Evolutionary conservation across 2,113 vertebrate genomes (phyloP).

Genomic region (Passerina amoena): DNA sequence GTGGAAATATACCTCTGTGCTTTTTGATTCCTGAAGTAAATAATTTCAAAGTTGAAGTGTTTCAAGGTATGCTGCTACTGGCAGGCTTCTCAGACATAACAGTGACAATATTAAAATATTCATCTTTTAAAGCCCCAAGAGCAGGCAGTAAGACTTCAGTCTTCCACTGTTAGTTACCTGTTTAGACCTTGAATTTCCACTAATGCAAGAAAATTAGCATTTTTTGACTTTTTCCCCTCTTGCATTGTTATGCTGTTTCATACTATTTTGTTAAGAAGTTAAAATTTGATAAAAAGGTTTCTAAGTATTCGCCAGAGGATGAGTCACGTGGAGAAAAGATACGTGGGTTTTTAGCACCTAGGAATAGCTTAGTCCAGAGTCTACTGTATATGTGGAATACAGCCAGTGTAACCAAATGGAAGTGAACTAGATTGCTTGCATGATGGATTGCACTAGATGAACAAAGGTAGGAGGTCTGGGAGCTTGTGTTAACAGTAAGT

Average conservation of each 20-base stretch:
- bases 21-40: constrained; percentile 23
- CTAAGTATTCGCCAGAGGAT: neutral
- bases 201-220: constrained; percentile 16
- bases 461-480: neutral
- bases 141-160: constrained; percentile 17
- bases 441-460: neutral
- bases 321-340: neutral
- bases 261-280: neutral
- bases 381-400: neutral
- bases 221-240: neutral
- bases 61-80: neutral
- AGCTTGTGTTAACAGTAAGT: neutral
- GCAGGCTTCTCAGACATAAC: constrained; percentile 18
- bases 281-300: neutral
- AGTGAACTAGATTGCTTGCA: neutral
- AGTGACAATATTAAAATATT: constrained; percentile 14
- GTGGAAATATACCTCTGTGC: neutral
- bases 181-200: constrained; percentile 4
- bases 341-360: neutral
- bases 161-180: constrained; percentile 30
- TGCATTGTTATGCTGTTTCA: neutral
- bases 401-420: neutral
- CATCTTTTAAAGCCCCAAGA: constrained; percentile 38
- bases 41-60: constrained; percentile 26
- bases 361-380: neutral